These are phyloP conservation scores for Lethenteron reissneri DNA, from an alignment of 2,113 vertebrate species.

Conservation along the genomic window DNA sequence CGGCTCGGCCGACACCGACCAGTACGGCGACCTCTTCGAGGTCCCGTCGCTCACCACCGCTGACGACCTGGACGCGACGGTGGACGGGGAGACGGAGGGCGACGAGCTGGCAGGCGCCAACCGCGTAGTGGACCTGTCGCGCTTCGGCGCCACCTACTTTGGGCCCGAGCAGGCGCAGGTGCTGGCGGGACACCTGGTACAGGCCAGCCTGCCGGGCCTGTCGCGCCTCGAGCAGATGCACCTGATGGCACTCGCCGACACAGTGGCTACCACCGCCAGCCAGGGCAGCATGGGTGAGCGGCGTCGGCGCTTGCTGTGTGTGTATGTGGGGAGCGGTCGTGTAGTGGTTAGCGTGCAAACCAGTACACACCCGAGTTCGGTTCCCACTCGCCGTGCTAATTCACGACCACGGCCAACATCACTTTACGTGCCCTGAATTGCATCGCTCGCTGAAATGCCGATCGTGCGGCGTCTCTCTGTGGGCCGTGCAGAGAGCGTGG, in stretches of 20 bases:
- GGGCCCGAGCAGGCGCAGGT: conserved; percentile 84
- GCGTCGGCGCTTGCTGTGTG: too few relatives aligned
- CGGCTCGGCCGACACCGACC: conserved; percentile 21
- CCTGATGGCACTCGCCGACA: conserved; percentile 82
- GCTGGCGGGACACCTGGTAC: conserved; percentile 89
- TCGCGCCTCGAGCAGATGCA: conserved; percentile 97
- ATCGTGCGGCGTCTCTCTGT: too few relatives aligned
- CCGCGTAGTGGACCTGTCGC: conserved; percentile 41
- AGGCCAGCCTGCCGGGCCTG: conserved; percentile 82
- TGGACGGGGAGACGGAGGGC: too few relatives aligned
- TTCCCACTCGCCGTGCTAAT: too few relatives aligned
- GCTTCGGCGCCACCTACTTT: conserved; percentile 79
- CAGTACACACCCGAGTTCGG: too few relatives aligned
- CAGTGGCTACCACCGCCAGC: conserved; percentile 50
- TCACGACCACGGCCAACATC: too few relatives aligned
- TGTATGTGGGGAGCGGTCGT: too few relatives aligned
- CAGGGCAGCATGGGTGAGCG: too few relatives aligned
- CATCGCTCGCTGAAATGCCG: too few relatives aligned
- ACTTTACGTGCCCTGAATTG: too few relatives aligned
- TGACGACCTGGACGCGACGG: conserved; percentile 19
- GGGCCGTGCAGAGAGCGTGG: conserved; percentile 25
- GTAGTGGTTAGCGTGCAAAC: too few relatives aligned
- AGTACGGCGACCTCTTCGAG: conserved; percentile 79
- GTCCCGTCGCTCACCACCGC: conserved; percentile 55
- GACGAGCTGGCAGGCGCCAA: too few relatives aligned